phyloP scores from a whole-genome alignment of 2,113 vertebrate species.

The Zapornia atra region DNA sequence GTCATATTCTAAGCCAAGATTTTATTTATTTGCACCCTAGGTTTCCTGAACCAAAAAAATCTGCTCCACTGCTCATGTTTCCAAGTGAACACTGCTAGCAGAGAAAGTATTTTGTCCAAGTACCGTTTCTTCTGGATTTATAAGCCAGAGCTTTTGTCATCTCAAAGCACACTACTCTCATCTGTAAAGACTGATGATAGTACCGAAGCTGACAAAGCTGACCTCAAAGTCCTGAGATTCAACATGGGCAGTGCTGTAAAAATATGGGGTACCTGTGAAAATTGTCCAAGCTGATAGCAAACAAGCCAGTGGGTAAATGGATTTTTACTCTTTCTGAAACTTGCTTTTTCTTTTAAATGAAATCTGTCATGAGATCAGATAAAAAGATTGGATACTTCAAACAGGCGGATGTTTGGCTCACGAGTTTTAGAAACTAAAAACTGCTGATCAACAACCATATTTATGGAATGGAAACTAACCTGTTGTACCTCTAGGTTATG shows the following conservation, averaged over 20 bases:
- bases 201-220: neutral
- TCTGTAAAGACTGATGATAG: neutral
- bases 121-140: neutral
- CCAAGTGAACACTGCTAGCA: neutral
- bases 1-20: neutral
- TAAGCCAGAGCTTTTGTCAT: neutral
- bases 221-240: neutral
- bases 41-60: neutral
- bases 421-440: neutral
- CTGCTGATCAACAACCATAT: neutral
- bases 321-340: neutral
- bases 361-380: neutral
- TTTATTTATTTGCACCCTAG: neutral
- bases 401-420: neutral
- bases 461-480: constrained; percentile 60
- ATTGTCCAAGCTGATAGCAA: neutral
- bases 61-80: neutral
- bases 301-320: neutral
- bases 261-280: neutral
- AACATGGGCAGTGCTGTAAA: neutral
- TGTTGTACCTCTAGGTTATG: neutral
- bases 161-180: neutral
- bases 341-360: neutral
- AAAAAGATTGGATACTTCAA: constrained; percentile 19
- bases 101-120: neutral